Conservation (phyloP, 1,140 invertebrate genomes). For the Scaptomyza hsui region DNA sequence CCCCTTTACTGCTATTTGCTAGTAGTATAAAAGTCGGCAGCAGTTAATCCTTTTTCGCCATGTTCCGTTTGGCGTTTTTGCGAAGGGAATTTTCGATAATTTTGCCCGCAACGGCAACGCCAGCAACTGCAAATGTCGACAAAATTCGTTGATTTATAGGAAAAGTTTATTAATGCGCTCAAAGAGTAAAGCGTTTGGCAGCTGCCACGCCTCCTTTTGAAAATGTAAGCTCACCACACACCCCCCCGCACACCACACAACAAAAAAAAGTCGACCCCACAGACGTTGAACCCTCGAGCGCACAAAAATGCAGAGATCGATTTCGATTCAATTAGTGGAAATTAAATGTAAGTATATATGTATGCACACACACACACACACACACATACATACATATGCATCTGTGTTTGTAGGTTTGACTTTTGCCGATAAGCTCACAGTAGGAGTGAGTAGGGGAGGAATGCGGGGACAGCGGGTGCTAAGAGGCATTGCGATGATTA, state of each 20-base stretch:
- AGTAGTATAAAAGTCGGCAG: constrained; percentile 12
- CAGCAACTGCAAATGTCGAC: constrained; percentile 50
- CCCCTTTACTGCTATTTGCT: neutral
- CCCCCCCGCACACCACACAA: neutral
- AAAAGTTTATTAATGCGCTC: constrained; percentile 76
- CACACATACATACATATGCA: neutral
- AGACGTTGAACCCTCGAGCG: constrained; percentile 53
- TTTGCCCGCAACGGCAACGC: constrained; percentile 27
- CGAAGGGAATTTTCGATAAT: constrained; percentile 40
- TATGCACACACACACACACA: constrained; percentile 16
- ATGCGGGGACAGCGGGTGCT: neutral
- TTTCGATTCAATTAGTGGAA: constrained; percentile 83
- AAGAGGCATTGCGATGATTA: constrained; percentile 72
- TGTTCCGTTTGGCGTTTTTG: constrained; percentile 22
- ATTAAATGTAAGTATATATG: constrained; percentile 80
- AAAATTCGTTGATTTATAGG: constrained; percentile 78
- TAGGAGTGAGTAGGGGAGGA: neutral
- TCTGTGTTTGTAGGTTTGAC: constrained; percentile 49
- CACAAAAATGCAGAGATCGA: constrained; percentile 70
- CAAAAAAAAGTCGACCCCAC: constrained; percentile 6
- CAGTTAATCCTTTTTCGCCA: constrained; percentile 41
- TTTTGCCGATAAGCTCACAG: constrained; percentile 44
- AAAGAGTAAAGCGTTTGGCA: constrained; percentile 22
- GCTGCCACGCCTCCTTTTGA: constrained; percentile 11
- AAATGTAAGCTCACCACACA: neutral